phyloP scores from a whole-genome alignment of 2,888 invertebrate genomes.

The Sepioteuthis lessoniana region DNA sequence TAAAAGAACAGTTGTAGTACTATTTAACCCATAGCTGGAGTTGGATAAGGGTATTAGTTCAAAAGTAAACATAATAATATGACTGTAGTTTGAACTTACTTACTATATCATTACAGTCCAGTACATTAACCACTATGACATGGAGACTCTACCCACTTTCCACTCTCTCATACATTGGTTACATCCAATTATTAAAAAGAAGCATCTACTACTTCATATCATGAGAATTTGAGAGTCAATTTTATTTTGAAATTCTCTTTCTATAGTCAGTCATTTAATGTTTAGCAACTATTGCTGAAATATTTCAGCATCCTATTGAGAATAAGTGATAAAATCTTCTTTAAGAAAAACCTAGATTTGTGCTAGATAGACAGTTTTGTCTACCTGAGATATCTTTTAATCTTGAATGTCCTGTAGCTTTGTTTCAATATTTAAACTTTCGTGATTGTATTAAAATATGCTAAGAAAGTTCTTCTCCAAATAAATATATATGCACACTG shows the following conservation, averaged over 20 bases:
- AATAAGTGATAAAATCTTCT: neutral
- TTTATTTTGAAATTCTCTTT: neutral
- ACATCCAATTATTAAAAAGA: too few relatives aligned
- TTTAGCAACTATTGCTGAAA: neutral
- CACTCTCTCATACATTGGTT: too few relatives aligned
- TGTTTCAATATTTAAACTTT: neutral
- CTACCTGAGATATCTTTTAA: neutral
- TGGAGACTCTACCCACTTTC: too few relatives aligned
- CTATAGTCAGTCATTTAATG: too few relatives aligned
- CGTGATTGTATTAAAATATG: constrained; percentile 33
- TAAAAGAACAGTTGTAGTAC: too few relatives aligned
- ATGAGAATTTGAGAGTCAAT: neutral
- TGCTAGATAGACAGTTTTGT: neutral
- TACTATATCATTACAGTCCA: too few relatives aligned
- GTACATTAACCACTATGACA: too few relatives aligned
- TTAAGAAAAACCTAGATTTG: neutral
- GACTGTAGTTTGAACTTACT: too few relatives aligned
- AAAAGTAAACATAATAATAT: too few relatives aligned
- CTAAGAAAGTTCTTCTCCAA: neutral
- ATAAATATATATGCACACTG: neutral
- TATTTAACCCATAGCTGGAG: too few relatives aligned
- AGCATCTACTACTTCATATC: neutral
- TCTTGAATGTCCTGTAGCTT: neutral
- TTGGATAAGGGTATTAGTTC: too few relatives aligned
- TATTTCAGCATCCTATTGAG: neutral